A percentile compares a stretch with the other conserved stretches of the same genome.
Conservation (phyloP, 2,113 vertebrate genomes). For the Phocoena phocoena region DNA sequence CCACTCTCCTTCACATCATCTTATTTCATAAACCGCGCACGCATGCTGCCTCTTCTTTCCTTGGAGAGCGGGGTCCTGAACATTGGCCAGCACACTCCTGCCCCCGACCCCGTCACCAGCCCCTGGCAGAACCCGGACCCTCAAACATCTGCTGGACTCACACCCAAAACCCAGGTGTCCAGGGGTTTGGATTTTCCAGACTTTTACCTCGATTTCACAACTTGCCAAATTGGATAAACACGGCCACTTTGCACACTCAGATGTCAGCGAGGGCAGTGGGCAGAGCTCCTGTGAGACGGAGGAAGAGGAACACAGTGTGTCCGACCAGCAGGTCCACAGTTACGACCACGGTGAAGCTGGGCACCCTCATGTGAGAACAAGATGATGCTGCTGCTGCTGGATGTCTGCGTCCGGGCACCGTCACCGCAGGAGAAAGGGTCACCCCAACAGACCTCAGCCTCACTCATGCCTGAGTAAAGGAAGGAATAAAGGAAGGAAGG, state of each 20-base stretch:
- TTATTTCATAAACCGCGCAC: not conserved
- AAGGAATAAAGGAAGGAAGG: no score
- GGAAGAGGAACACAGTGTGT: no score
- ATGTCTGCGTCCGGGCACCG: no score
- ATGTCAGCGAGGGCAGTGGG: not conserved
- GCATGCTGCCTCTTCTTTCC: not conserved
- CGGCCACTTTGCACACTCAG: not conserved
- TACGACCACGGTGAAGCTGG: no score
- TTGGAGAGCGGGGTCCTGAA: not conserved
- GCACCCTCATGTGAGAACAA: no score
- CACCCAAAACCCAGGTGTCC: not conserved
- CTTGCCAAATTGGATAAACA: not conserved
- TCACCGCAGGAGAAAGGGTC: no score
- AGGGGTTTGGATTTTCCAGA: not conserved
- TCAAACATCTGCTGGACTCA: not conserved
- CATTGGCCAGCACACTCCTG: not conserved
- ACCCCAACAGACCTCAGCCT: no score
- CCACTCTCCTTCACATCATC: not conserved
- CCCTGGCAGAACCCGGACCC: not conserved
- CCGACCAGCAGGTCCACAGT: no score
- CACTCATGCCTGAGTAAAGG: no score
- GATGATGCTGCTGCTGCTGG: no score
- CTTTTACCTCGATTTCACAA: not conserved
- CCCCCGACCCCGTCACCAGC: not conserved
- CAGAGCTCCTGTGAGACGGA: no score